Evolutionary conservation across 2,797 vertebrate genomes (phyloP), one percentile per base, ranked within the genome.

Genomic region (Sparidentex hasta): DNA sequence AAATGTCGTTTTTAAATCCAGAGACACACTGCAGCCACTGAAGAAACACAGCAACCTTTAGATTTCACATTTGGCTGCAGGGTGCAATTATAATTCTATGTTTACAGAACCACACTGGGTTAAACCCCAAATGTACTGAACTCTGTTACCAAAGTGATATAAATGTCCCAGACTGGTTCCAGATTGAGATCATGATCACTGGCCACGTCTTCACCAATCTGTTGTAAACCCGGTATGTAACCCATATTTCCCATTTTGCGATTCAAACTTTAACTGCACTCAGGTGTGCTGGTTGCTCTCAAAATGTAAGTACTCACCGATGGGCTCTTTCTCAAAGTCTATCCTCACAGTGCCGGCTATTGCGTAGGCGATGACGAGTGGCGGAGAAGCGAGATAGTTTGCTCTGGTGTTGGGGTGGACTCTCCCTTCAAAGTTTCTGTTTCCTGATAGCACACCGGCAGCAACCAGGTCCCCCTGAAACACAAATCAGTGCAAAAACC

Each of bases 381-480:
- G 98, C 0, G 98, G 98, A 2, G 98, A 99, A 0, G 98, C 97
- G 79, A 99, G 92, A 82, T 99, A 99, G 91, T 99, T 99, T 51
- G 98, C 98, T 61, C 98, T 96, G 11, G 98, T 99, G 87, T 98
- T 97, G 78, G 98, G 98, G 87, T 99, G 98, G 47, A 99, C 97
- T 41, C 98, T 96, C 0, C 98, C 98, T 94, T 99, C 98, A 17
- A 99, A 99, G 92, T 99, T 99, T 81, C 98, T 95, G 82, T 99
- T 99, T 29, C 98, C 98, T 61, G 98, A 99, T 0, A 99, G 92
- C 11, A 99, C 88, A 0, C 98, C 98, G 14, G 97, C 97, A 0
- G 97, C 97, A 1, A 99, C 96, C 0, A 99, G 95, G 81, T 99
- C 97, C 69, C 97, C 96, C 98, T 99, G 87, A 48, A 65, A 83